These are phyloP conservation scores for rat (Rattus norvegicus) DNA, from an alignment of 2,113 vertebrate species.

Conservation along the genomic window DNA sequence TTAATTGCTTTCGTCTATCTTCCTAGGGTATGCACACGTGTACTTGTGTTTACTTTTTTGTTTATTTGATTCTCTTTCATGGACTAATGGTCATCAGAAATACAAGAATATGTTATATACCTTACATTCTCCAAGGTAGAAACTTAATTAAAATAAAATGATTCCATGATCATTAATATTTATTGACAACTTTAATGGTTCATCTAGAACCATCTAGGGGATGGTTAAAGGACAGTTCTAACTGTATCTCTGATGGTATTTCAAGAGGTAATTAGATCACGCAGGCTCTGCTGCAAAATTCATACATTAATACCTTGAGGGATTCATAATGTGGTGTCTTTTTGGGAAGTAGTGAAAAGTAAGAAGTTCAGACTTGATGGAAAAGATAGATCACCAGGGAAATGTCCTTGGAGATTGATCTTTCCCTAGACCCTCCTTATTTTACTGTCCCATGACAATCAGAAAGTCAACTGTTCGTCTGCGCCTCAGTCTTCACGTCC, in stretches of 20 bases:
- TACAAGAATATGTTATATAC: background rate
- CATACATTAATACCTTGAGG: background rate
- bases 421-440: background rate
- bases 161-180: background rate
- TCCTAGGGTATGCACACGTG: background rate
- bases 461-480: background rate
- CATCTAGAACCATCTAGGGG: background rate
- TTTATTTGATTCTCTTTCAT: background rate
- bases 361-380: background rate
- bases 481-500: background rate
- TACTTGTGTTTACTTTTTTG: accelerated
- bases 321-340: background rate
- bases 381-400: background rate
- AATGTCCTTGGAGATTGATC: background rate
- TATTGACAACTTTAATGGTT: background rate
- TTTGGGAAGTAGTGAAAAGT: background rate
- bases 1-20: background rate
- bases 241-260: background rate
- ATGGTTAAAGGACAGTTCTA: background rate
- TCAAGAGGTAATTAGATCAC: background rate
- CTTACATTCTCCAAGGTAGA: background rate
- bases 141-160: constrained; percentile 1
- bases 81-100: background rate
- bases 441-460: background rate
- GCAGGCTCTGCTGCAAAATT: background rate